phyloP scores from a whole-genome alignment of 2,888 invertebrate genomes.

The Scaptomyza cyrtandrae region DNA sequence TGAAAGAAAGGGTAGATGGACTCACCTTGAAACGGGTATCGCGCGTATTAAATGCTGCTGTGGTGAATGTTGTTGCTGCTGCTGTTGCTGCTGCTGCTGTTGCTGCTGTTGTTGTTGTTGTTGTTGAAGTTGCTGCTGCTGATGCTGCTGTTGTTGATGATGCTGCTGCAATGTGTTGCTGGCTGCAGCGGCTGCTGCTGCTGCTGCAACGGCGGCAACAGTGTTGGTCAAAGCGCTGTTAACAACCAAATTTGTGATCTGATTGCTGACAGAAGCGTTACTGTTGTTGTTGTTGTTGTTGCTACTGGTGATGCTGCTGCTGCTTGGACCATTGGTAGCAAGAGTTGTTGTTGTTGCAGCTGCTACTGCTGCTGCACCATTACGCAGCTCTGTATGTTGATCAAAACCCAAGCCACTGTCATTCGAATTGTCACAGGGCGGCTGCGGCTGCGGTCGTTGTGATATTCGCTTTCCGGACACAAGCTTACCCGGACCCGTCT shows the following conservation, averaged over 20 bases:
- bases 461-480: slow-evolving; percentile 84
- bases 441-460: slow-evolving; percentile 85
- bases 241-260: slow-evolving; percentile 54
- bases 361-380: slow-evolving; percentile 39
- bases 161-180: slow-evolving; percentile 67
- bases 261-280: slow-evolving; percentile 31
- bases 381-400: slow-evolving; percentile 87
- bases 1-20: slow-evolving; percentile 17
- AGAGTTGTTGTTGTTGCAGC: slow-evolving; percentile 39
- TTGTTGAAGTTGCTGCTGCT: slow-evolving; percentile 52
- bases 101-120: slow-evolving; percentile 60
- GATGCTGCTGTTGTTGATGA: slow-evolving; percentile 59
- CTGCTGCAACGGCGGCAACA: slow-evolving; percentile 57
- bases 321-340: slow-evolving; percentile 27
- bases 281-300: slow-evolving; percentile 15
- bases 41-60: slow-evolving; percentile 83
- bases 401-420: slow-evolving; percentile 95
- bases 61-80: slow-evolving; percentile 72
- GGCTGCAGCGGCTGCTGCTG: slow-evolving; percentile 59
- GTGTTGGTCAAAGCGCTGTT: slow-evolving; percentile 57
- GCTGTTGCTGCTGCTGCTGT: slow-evolving; percentile 47
- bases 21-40: slow-evolving; percentile 84
- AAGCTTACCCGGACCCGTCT: slow-evolving; percentile 83
- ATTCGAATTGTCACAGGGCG: slow-evolving; percentile 93
- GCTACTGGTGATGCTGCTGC: slow-evolving; percentile 39